Evolutionary conservation across 2,888 invertebrate species (phyloP).

Genomic region (Nasonovia ribisnigri): DNA sequence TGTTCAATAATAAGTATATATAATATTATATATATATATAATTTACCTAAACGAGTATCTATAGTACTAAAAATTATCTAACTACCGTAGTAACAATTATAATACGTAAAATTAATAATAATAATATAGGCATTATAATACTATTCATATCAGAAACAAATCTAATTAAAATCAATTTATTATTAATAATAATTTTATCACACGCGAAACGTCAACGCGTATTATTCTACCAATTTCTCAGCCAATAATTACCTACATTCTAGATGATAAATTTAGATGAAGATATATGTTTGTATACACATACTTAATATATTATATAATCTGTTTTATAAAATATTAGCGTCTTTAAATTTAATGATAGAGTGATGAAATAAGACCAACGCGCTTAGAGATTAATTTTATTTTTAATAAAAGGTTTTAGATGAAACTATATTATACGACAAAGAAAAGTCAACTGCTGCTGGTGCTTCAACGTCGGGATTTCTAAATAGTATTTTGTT

Average conservation of each 20-base stretch:
- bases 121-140: neutral
- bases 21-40: neutral
- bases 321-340: constrained; percentile 17
- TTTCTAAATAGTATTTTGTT: constrained; percentile 45
- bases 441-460: neutral
- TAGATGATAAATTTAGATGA: neutral
- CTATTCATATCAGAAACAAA: neutral
- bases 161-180: neutral
- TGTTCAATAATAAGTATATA: too few species aligned
- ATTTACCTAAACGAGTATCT: neutral
- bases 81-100: neutral
- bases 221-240: neutral
- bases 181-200: neutral
- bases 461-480: too few species aligned
- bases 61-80: neutral
- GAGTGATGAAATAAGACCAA: constrained; percentile 14
- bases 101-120: neutral
- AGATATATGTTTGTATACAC: neutral
- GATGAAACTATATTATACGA: neutral
- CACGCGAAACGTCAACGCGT: fast-evolving
- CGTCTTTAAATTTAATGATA: neutral
- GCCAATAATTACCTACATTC: neutral
- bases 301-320: neutral
- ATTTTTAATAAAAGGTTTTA: constrained; percentile 15
- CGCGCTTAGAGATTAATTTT: neutral